These are phyloP conservation scores for Sturnus vulgaris DNA, from an alignment of 2,113 vertebrate species.

Conservation along the genomic window DNA sequence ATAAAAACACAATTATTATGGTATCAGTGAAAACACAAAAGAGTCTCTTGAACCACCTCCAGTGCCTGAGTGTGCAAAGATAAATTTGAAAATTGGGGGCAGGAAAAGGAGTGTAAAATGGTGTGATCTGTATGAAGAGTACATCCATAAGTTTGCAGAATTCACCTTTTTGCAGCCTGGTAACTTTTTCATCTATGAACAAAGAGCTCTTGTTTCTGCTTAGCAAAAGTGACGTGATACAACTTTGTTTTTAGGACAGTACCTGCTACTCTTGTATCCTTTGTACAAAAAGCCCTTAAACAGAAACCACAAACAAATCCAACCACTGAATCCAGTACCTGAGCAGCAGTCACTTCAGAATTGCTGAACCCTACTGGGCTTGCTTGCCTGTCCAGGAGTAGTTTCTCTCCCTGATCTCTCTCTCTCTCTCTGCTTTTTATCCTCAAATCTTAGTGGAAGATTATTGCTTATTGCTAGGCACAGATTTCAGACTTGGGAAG, in stretches of 20 bases:
- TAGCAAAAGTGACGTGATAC: background rate
- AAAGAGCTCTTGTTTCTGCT: background rate
- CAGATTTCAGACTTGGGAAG: background rate
- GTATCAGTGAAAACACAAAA: background rate
- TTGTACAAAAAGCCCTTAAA: background rate
- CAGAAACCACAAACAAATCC: background rate
- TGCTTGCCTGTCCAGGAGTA: background rate
- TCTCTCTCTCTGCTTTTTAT: background rate
- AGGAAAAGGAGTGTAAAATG: background rate
- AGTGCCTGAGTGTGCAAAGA: background rate
- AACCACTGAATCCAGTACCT: rapidly evolving
- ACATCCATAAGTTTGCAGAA: background rate
- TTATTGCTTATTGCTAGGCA: background rate
- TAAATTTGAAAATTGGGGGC: background rate
- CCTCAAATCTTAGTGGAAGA: background rate
- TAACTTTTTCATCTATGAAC: background rate
- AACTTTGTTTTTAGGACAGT: background rate
- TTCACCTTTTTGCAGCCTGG: background rate
- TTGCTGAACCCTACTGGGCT: background rate
- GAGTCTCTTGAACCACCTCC: background rate
- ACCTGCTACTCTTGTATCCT: background rate
- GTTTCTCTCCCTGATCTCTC: background rate
- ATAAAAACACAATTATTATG: background rate
- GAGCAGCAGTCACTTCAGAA: background rate
- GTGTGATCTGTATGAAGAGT: background rate